Base-by-base conservation (phyloP, 2,113 vertebrate genomes). In the Ophiodon elongatus region DNA sequence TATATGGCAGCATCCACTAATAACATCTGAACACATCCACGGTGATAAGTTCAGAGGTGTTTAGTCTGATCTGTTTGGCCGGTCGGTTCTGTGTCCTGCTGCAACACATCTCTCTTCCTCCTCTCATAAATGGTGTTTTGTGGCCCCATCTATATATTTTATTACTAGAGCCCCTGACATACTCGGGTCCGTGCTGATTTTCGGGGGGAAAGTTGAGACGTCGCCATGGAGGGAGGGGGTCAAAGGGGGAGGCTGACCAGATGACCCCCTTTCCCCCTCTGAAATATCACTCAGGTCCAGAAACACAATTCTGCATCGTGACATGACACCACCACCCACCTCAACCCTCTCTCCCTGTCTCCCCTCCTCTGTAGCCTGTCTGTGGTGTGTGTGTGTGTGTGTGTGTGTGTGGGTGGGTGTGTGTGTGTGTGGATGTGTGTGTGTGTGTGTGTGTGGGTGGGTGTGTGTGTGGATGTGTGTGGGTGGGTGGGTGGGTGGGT, bases 281-380 rank as follows among this genome's bases (percentile, higher is more conserved):
- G 94, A 95, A 94, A 94, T 96, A 94, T 94, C 92, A 39, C 88
- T 89, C 95, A 96, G 95, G 95, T 96, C 95, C 91, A 96, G 93
- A 94, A 85, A 94, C 90, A 90, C 90, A 92, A 71, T 88, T 93
- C 89, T 96, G 95, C 95, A 96, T 96, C 95, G 94, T 96, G 95
- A 94, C 85, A 89, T 95, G 93, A 95, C 82, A 92, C 89, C 94
- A 93, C 87, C 89, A 93, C 88, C 85, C 88, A 83, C 73, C 90
- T 78, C 82, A 71, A 83, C 75, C 86, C 78, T 79, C 33, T 80
- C 41, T 54, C 25, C 68, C 86, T 73, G 63, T 56, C 77, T 29
- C 27, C 80, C 39, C 80, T 37, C 69, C 80, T 77, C 82, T 86
- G 33, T 83, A 67, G 88, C 82, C 75, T 93, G 84, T 92, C 79